phyloP scores from a whole-genome alignment of 2,888 invertebrate species.

The Eudasyphora cyanicolor region DNA sequence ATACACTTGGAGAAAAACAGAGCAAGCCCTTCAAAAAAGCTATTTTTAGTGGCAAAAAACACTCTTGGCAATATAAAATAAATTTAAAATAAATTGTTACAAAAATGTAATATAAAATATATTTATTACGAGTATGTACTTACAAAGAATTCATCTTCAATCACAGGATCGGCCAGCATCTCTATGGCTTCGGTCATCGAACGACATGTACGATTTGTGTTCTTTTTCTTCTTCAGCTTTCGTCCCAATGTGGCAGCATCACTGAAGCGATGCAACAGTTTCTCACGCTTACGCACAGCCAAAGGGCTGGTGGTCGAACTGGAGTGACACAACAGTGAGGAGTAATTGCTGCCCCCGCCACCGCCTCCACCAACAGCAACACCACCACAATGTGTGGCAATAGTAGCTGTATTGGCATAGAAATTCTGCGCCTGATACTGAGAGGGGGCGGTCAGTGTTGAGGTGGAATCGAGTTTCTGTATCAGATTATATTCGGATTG shows the following conservation, averaged over 20 bases:
- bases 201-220: slow-evolving; percentile 78
- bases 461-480: slow-evolving; percentile 76
- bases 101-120: background rate
- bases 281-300: slow-evolving; percentile 78
- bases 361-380: slow-evolving; percentile 7
- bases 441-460: slow-evolving; percentile 73
- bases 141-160: slow-evolving; percentile 80
- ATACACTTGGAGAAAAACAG: slow-evolving; percentile 13
- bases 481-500: slow-evolving; percentile 79
- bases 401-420: slow-evolving; percentile 75
- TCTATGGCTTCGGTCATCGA: slow-evolving; percentile 80
- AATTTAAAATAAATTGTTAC: slow-evolving; percentile 5
- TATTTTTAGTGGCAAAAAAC: background rate
- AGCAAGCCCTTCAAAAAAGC: background rate
- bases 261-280: slow-evolving; percentile 79
- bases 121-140: slow-evolving; percentile 70
- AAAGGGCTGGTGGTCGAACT: slow-evolving; percentile 77
- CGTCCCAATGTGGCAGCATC: slow-evolving; percentile 80
- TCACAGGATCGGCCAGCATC: slow-evolving; percentile 80
- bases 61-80: background rate
- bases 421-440: slow-evolving; percentile 77
- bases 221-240: slow-evolving; percentile 79
- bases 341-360: slow-evolving; percentile 69
- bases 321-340: slow-evolving; percentile 76
- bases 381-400: no score